Percentiles rank a stretch among this genome's conserved stretches.
These are phyloP conservation scores for Paralvinella palmiformis DNA, from an alignment of 1,140 invertebrate genomes.

Conservation along the genomic window DNA sequence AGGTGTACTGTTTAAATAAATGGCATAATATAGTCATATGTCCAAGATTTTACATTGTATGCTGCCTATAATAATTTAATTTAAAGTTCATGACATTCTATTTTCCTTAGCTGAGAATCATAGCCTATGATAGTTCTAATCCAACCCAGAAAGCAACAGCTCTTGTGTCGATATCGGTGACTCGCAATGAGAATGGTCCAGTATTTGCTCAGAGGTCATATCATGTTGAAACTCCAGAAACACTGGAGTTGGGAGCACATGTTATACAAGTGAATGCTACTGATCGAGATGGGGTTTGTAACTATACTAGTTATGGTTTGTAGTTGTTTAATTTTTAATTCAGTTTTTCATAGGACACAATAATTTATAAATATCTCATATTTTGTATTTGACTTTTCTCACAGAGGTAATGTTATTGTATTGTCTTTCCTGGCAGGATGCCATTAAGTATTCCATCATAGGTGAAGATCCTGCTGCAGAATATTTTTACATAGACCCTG, in stretches of 20 bases:
- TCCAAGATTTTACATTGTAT: no score
- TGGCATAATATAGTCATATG: no score
- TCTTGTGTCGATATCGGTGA: slow-evolving; percentile 19
- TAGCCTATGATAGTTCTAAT: slow-evolving; percentile 35
- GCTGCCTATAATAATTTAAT: no score
- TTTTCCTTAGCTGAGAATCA: slow-evolving; percentile 9
- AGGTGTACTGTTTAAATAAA: no score
- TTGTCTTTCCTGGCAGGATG: slow-evolving; percentile 14
- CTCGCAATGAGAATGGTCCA: slow-evolving; percentile 16
- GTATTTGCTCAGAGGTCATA: neutral
- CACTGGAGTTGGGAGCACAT: slow-evolving; percentile 62
- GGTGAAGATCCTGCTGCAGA: slow-evolving; percentile 71
- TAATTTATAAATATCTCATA: no score
- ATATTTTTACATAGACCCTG: slow-evolving; percentile 80
- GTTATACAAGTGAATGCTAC: slow-evolving; percentile 71
- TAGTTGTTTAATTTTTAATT: neutral
- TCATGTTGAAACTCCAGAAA: neutral
- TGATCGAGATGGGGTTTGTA: slow-evolving; percentile 64
- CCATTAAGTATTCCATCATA: slow-evolving; percentile 71
- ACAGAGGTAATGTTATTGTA: no score
- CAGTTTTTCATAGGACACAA: no score
- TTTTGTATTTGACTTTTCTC: no score
- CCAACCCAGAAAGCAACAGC: slow-evolving; percentile 29
- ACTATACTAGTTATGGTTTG: neutral
- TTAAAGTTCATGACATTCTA: no score